Evolutionary conservation across 2,113 vertebrate genomes (phyloP), one percentile per base, ranked within the genome.

Genomic region (Maylandia zebra): DNA sequence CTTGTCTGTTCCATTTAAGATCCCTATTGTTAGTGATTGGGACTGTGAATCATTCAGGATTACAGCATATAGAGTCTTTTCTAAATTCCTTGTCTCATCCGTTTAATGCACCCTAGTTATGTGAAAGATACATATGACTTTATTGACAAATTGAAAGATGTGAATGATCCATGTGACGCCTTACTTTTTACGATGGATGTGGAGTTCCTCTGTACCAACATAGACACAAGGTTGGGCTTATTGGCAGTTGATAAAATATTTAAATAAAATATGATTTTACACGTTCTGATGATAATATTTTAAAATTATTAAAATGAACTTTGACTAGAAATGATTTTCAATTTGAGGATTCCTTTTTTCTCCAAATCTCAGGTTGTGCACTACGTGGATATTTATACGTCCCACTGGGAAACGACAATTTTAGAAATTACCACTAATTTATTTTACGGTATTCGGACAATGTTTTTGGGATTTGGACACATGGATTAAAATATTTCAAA

Each of bases 381-480:
- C 0, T 27, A 2, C 0, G 1, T 0, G 1, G 22, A 57, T 57
- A 57, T 57, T 56, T 56, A 56, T 8, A 56, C 0, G 0, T 13
- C 53, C 4, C 53, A 56, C 4, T 56, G 11, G 53, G 53, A 56
- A 56, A 56, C 0, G 0, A 5, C 55, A 56, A 56, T 56, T 56
- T 56, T 56, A 27, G 0, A 27, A 56, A 27, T 56, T 27, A 3
- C 6, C 55, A 8, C 4, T 56, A 27, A 27, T 56, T 56, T 56
- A 1, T 1, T 56, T 56, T 56, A 56, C 0, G 2, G 1, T 56
- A 27, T 27, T 56, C 0, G 4, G 55, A 27, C 55, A 56, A 56
- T 56, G 2, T 7, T 56, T 56, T 56, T 56, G 11, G 22, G 0
- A 4, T 56, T 56, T 56, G 55, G 2, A 56, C 22, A 56, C 0